Evolutionary conservation across 2,888 invertebrate genomes (phyloP), one percentile per base, ranked within the genome.

Genomic region (Hedya salicella): DNA sequence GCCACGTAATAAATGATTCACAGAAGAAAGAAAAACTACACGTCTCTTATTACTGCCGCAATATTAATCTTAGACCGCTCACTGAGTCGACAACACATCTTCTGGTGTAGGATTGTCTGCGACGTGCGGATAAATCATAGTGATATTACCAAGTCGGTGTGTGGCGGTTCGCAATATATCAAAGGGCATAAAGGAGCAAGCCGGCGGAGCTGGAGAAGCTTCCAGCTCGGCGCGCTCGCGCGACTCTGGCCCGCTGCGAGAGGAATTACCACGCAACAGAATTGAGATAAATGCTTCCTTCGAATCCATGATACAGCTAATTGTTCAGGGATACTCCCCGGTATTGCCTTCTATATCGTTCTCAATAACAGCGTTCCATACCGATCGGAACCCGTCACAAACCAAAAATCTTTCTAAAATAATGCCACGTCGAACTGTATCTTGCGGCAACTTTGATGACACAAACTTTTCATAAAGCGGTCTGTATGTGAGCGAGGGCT

Each of bases 381-480:
- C 50, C 52, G 39, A 60, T 52, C 30, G 17, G 54, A 65, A 42
- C 16, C 8, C 59, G 17, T 16, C 14, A 52, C 44, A 36, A 44
- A 59, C 16, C n/a, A 59, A 64, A 39, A 21, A 36, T 21, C 1
- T 21, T 4, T 59, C 19, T 59, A 52, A 42, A 46, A 59, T 53
- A 65, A 39, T 19, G 30, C 40, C n/a, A 61, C 42, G 42, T 42
- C 56, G 46, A 56, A 54, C 50, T 52, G 19, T 44, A 52, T 59
- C 59, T 53, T 64, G 44, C 17, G 44, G 60, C 57, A 60, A 65
- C 59, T 60, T 46, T 62, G 66, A 52, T 50, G 52, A 79, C 81
- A 83, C 81, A 84, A 86, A 84, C 83, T 86, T 87, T 86, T 85
- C 85, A 78, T 79, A 83, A 78, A 84, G 79, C 82, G 78, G 77